Percentiles rank a stretch among this genome's conserved stretches.
These are phyloP conservation scores for Spodoptera frugiperda DNA, from an alignment of 1,140 invertebrate species.

Conservation along the genomic window DNA sequence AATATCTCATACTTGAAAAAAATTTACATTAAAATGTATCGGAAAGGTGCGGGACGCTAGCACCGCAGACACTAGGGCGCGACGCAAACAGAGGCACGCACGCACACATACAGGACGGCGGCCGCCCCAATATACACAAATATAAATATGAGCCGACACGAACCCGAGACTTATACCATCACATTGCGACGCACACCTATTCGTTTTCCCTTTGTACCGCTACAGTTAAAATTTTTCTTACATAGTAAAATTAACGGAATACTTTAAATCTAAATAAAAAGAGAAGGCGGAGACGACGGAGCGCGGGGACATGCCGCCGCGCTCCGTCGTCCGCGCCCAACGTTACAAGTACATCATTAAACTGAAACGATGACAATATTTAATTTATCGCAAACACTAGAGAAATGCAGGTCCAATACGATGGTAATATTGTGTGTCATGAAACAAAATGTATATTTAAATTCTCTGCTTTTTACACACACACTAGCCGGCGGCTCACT, in stretches of 20 bases:
- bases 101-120: conserved; percentile 60
- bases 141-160: conserved; percentile 67
- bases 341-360: conserved; percentile 72
- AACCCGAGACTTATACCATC: conserved; percentile 66
- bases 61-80: conserved; percentile 60
- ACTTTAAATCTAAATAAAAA: conserved; percentile 83
- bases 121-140: conserved; percentile 62
- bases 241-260: conserved; percentile 85
- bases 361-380: conserved; percentile 85
- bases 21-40: conserved; percentile 83
- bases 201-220: conserved; percentile 78
- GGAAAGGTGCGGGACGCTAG: conserved; percentile 73
- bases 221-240: conserved; percentile 82
- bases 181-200: conserved; percentile 74
- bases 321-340: conserved; percentile 52
- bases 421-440: conserved; percentile 87
- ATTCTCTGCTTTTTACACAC: conserved; percentile 86
- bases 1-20: conserved; percentile 85
- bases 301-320: conserved; percentile 40
- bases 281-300: conserved; percentile 61
- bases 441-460: conserved; percentile 87
- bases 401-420: conserved; percentile 87
- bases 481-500: conserved; percentile 90
- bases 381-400: conserved; percentile 86
- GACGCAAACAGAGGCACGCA: conserved; percentile 62